Base-by-base conservation (phyloP, 2,113 vertebrate genomes). In the Loxodonta africana region DNA sequence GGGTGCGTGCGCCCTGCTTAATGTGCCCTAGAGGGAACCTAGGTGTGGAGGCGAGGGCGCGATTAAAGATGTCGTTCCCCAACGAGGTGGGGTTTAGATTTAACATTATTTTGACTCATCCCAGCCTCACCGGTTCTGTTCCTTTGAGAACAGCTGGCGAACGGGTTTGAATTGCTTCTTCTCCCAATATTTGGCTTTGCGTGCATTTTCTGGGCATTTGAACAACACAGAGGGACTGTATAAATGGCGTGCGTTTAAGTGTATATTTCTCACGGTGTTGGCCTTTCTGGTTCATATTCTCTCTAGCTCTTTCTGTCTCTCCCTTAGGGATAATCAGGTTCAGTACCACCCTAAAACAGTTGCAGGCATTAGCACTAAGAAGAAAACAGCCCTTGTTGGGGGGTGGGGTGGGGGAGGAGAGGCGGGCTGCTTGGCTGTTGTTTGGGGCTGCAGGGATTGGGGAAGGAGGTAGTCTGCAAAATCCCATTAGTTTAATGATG, bases 51-150 rank as follows among this genome's bases (percentile, higher is more conserved):
- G 87, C 90, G 57, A 97, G 90, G 94, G 96, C 48, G 65, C 96
- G 90, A 94, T 97, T 96, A 97, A 98, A 97, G 76, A 97, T 97
- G 97, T 98, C 97, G 95, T 97, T 97, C 77, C 91, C 89, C 86
- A 83, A 1, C 82, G 83, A 95, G 96, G 92, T 93, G 95, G 89
- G 92, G 83, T 95, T 96, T 82, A 86, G 95, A 53, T 96, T 95
- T 78, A 96, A 90, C 97, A 94, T 88, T 83, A 1, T 76, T 96
- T 91, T 73, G 90, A 81, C 41, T 97, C 73, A 67, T 94, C 83
- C 73, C 95, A 84, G 91, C 71, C 91, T 93, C 92, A 94, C 91
- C 20, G 88, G 91, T 91, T 97, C 92, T 14, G 41, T 96, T 92
- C 90, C 71, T 97, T 87, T 87, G 95, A 60, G 92, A 98, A 97